Conservation (phyloP, 2,113 vertebrate genomes). For the Hippocampus abdominalis region DNA sequence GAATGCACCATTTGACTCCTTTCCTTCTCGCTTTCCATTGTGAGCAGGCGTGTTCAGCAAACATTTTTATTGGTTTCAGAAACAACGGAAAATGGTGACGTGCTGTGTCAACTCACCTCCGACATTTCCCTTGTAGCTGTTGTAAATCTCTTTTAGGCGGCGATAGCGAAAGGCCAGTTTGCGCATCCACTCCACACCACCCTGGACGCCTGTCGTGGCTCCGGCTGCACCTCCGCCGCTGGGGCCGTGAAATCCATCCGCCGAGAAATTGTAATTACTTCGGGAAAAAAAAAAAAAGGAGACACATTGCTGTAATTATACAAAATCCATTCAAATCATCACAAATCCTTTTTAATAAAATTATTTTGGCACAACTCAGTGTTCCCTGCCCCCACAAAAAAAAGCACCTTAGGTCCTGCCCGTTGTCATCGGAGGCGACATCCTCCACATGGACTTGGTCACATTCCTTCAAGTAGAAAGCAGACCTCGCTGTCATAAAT, state of each 20-base stretch:
- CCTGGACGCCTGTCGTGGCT: conserved; percentile 81
- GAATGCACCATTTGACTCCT: no score
- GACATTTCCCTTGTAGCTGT: conserved; percentile 85
- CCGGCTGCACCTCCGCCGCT: conserved; percentile 75
- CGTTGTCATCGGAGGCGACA: conserved; percentile 95
- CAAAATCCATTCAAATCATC: not conserved
- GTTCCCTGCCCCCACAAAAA: not conserved
- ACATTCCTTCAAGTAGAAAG: conserved; percentile 80
- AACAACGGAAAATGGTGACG: no score
- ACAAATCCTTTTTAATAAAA: not conserved
- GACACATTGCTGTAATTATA: not conserved
- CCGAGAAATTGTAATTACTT: conserved; percentile 93
- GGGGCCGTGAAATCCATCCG: conserved; percentile 88
- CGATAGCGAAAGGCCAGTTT: conserved; percentile 97
- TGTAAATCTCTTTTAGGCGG: conserved; percentile 92
- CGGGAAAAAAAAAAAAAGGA: not conserved
- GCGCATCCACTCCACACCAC: conserved; percentile 97
- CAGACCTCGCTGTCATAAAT: not conserved
- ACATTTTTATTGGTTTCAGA: no score
- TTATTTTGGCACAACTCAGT: not conserved
- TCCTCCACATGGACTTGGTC: conserved; percentile 98
- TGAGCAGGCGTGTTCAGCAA: no score
- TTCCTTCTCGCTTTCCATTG: no score
- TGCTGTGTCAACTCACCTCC: conserved; percentile 74
- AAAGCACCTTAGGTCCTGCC: conserved; percentile 90